Evolutionary conservation across 2,797 vertebrate species (phyloP), one percentile per base, ranked within the genome.

Genomic region (Coccyzus lansbergi): DNA sequence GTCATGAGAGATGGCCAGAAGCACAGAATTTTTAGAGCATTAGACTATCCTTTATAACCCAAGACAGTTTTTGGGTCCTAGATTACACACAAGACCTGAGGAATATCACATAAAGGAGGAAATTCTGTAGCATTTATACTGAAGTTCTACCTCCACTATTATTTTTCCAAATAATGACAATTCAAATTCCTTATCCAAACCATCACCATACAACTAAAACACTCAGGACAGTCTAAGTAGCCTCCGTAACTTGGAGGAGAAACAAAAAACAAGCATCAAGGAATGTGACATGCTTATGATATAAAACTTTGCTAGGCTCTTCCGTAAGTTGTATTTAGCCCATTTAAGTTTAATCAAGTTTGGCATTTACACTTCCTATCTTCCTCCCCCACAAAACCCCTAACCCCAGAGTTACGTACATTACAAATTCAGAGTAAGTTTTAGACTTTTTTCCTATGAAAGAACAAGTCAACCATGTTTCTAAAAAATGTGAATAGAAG

Each of bases 401-500:
- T 9, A 20, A 19, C 3, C 20, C 4, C 21, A n/a, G 34, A 88
- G 4, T 55, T 56, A 15, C 51, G 16, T 42, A 59, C 3, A 17
- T 26, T 38, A 55, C 26, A 58, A 76, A 69, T 8, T 49, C 7
- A 89, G 59, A 56, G 21, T 8, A 36, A 26, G 1, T 42, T 70
- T 68, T 18, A 40, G 15, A 21, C 2, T 2, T 11, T 33, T 10
- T 58, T 15, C 7, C 2, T 26, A 65, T 65, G 11, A 40, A 75
- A 59, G 12, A 80, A 12, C 12, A 69, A 70, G 64, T 1, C 4
- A 56, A 44, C 24, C 6, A 24, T 5, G 0, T 11, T 6, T 55
- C 5, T 46, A n/a, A 10, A 13, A 82, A 5, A 0, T 4, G 2
- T 3, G 8, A 6, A 38, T 7, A 48, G 4, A 67, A 67, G 8